Percentiles rank a stretch among this genome's conserved stretches.
These are phyloP conservation scores for Platygyra sinensis DNA, from an alignment of 64 coral and sea anemone species.

Conservation along the genomic window DNA sequence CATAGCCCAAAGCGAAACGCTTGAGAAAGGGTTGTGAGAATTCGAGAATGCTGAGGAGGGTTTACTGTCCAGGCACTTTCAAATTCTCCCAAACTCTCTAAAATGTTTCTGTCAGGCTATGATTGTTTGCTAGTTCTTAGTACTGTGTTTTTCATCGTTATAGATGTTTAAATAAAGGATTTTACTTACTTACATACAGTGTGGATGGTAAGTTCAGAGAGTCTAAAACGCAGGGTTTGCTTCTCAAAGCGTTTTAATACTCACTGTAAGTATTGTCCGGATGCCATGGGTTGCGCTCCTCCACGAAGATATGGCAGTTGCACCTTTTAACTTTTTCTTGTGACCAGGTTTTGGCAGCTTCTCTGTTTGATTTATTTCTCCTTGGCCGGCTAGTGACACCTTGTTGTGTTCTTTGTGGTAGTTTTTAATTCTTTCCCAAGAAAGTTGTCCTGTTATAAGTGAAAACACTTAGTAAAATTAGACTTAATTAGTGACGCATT, in stretches of 20 bases:
- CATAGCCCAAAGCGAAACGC: too few relatives aligned
- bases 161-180: too few relatives aligned
- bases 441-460: constrained; percentile 26
- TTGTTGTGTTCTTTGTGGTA: constrained; percentile 26
- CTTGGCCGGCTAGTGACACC: not conserved
- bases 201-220: too few relatives aligned
- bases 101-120: too few relatives aligned
- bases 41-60: too few relatives aligned
- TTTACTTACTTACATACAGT: too few relatives aligned
- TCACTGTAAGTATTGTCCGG: constrained; percentile 30
- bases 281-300: constrained; percentile 21
- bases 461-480: not conserved
- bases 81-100: too few relatives aligned
- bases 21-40: too few relatives aligned
- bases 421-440: constrained; percentile 42
- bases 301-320: constrained; percentile 1
- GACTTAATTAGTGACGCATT: not conserved
- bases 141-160: too few relatives aligned
- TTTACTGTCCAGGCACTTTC: too few relatives aligned
- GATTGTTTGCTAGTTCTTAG: too few relatives aligned
- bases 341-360: not conserved
- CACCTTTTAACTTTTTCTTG: constrained; percentile 13
- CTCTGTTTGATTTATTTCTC: not conserved
- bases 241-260: not conserved
- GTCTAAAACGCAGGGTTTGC: too few relatives aligned